phyloP scores from a whole-genome alignment of 92 coral and sea anemone species.

The Phenganax marumi region DNA sequence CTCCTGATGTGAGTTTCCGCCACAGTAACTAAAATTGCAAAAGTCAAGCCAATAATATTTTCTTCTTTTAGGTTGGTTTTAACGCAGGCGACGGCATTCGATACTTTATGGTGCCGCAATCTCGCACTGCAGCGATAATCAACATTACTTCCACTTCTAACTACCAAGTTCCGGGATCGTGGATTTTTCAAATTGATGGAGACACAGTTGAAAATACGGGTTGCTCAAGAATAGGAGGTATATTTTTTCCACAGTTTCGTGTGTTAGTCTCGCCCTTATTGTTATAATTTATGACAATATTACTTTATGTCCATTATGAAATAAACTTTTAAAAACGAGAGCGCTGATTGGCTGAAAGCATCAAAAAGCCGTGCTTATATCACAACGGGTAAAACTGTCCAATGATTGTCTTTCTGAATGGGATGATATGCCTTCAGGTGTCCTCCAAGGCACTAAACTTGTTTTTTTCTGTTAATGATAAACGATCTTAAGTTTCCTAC shows the following conservation, averaged over 20 bases:
- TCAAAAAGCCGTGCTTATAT: no score
- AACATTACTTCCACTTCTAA: constrained; percentile 52
- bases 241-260: background rate
- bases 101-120: constrained; percentile 45
- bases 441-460: no score
- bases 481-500: no score
- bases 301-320: constrained; percentile 22
- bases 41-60: background rate
- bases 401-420: no score
- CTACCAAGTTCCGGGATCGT: constrained; percentile 62
- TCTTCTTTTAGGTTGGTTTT: constrained; percentile 55
- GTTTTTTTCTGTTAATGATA: no score
- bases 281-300: background rate
- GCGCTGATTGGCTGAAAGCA: no score
- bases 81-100: constrained; percentile 72
- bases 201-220: constrained; percentile 49
- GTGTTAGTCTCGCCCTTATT: background rate
- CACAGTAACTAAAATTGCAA: no score
- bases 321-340: no score
- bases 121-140: constrained; percentile 52
- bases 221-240: constrained; percentile 53
- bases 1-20: no score
- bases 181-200: constrained; percentile 62
- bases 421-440: no score
- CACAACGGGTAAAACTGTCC: no score